These are phyloP conservation scores for Varanus komodoensis DNA, from an alignment of 2,113 vertebrate species.

Conservation along the genomic window DNA sequence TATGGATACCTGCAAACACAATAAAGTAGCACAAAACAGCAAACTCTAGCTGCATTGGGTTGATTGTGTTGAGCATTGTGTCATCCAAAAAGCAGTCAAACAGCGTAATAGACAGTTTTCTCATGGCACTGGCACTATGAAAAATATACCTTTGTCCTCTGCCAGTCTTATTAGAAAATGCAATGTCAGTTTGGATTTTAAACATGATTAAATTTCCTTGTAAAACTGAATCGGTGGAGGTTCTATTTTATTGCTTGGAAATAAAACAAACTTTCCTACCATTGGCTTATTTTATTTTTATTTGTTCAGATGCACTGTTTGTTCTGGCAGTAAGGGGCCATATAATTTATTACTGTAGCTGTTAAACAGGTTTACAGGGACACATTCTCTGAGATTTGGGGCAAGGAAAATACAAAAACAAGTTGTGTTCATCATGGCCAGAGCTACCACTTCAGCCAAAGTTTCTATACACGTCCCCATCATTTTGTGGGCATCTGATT, in stretches of 20 bases:
- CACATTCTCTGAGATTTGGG: not conserved
- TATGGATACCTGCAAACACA: not conserved
- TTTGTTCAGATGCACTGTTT: not conserved
- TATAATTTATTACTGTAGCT: constrained; percentile 5
- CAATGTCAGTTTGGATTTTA: constrained; percentile 2
- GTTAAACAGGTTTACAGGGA: not conserved
- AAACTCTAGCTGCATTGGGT: not conserved
- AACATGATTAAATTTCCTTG: not conserved
- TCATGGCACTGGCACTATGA: not conserved
- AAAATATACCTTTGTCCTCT: not conserved
- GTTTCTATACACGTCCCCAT: not conserved
- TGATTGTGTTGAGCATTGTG: not conserved
- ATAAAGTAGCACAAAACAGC: not conserved
- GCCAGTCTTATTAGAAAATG: not conserved
- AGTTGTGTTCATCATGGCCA: not conserved
- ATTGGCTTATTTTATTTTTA: constrained; percentile 6
- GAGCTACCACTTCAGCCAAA: not conserved
- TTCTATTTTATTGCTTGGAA: not conserved
- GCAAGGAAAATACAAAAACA: not conserved
- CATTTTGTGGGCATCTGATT: not conserved
- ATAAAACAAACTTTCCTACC: not conserved
- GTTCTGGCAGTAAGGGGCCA: not conserved
- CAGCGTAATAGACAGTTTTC: not conserved
- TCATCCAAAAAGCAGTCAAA: not conserved
- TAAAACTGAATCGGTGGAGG: not conserved